These are phyloP conservation scores for Lipophrys pholis DNA, from an alignment of 2,113 vertebrate genomes.

Conservation along the genomic window DNA sequence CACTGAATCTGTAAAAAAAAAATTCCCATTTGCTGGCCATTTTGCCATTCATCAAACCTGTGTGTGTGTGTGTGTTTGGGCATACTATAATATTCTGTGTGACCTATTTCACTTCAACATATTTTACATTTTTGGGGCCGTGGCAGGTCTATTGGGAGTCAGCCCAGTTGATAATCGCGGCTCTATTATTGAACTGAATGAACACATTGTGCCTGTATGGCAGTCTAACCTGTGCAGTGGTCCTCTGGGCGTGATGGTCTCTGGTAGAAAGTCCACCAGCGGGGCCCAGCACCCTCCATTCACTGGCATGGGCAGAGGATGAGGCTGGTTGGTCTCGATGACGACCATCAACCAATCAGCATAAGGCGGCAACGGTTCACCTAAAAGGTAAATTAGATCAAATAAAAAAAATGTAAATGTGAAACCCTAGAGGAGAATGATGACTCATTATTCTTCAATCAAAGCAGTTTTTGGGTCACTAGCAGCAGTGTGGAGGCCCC, in stretches of 20 bases:
- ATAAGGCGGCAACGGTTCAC: constrained; percentile 93
- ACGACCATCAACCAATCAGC: constrained; percentile 93
- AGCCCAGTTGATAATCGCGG: no score
- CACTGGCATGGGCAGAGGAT: constrained; percentile 94
- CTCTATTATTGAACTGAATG: background rate
- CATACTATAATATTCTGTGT: no score
- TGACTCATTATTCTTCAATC: background rate
- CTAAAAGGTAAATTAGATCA: constrained; percentile 65
- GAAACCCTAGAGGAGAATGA: no score
- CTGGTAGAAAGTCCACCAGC: constrained; percentile 95
- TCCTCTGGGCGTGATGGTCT: constrained; percentile 92
- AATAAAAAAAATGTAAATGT: no score
- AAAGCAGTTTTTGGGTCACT: constrained; percentile 48
- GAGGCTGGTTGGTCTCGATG: constrained; percentile 91
- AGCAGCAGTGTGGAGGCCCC: constrained; percentile 23
- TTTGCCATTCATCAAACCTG: no score
- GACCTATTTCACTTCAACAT: no score
- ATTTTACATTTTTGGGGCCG: no score
- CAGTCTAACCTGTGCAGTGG: constrained; percentile 92
- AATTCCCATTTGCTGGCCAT: no score
- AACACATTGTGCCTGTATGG: background rate
- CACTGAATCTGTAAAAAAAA: no score
- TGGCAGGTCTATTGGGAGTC: background rate
- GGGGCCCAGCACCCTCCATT: constrained; percentile 97
- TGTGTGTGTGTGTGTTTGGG: no score